A percentile compares a stretch with the other conserved stretches of the same genome.
Evolutionary conservation across 92 coral and sea anemone species (phyloP).

Genomic region (Chrysogorgia sp.): DNA sequence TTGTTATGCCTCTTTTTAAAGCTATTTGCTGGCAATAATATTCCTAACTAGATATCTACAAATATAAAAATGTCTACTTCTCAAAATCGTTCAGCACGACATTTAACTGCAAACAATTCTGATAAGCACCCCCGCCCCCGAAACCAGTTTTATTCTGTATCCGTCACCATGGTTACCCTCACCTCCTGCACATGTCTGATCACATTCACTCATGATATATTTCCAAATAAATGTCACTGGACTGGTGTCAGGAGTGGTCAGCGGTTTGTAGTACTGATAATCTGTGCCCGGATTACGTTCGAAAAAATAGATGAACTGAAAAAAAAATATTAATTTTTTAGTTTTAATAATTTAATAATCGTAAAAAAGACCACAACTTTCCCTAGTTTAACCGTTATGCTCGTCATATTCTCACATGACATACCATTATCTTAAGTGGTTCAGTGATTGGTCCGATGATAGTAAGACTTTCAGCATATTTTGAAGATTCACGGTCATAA

Average conservation of each 20-base stretch:
- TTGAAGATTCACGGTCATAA: slow-evolving; percentile 8
- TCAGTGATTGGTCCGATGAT: slow-evolving; percentile 66
- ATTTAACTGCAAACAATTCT: no score
- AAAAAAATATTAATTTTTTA: background rate
- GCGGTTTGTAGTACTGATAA: slow-evolving; percentile 65
- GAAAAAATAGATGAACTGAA: slow-evolving; percentile 2
- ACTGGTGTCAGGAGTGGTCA: slow-evolving; percentile 8
- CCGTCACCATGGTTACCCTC: background rate
- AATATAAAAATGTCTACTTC: no score
- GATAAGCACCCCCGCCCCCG: no score
- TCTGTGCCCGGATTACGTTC: slow-evolving; percentile 64
- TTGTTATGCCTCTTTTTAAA: no score
- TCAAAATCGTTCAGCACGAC: no score
- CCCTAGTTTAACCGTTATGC: background rate
- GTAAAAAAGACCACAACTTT: background rate
- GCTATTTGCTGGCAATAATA: no score
- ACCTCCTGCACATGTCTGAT: slow-evolving; percentile 85
- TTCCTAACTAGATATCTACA: no score
- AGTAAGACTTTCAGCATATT: slow-evolving; percentile 16
- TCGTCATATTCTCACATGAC: background rate
- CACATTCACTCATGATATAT: slow-evolving; percentile 57
- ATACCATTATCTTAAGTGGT: slow-evolving; percentile 57
- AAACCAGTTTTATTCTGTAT: no score
- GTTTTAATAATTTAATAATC: background rate
- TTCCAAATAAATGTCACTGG: slow-evolving; percentile 69